Conservation (phyloP, 2,888 invertebrate genomes). For the Drosophila formosana region DNA sequence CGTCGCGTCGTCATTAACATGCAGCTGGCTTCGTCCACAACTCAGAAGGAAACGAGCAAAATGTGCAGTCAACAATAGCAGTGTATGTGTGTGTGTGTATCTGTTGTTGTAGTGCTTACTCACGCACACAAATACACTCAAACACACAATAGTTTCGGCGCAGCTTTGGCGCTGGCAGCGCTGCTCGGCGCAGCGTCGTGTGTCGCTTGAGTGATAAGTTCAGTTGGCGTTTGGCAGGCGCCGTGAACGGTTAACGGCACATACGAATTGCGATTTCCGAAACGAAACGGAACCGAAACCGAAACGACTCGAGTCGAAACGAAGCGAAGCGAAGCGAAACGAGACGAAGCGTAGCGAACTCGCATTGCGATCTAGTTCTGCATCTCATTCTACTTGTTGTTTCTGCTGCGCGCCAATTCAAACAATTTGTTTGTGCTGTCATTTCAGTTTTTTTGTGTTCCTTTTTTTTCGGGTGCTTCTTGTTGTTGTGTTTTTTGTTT, state of each 20-base stretch:
- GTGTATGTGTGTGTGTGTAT: constrained; percentile 20
- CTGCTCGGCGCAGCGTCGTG: constrained; percentile 51
- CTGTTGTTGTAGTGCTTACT: constrained; percentile 43
- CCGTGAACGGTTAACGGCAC: constrained; percentile 64
- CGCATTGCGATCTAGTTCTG: constrained; percentile 37
- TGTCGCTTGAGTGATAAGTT: constrained; percentile 66
- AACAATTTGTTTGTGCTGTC: constrained; percentile 33
- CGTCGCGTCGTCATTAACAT: constrained; percentile 63
- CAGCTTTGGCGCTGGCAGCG: constrained; percentile 38
- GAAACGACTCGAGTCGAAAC: not conserved
- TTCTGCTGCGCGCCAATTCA: constrained; percentile 45
- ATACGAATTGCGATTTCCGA: constrained; percentile 16
- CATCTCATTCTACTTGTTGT: constrained; percentile 15
- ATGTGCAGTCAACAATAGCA: constrained; percentile 64
- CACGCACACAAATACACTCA: constrained; percentile 20
- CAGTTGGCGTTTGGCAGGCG: constrained; percentile 75
- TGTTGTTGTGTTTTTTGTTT: constrained; percentile 24
- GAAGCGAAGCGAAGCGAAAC: not conserved
- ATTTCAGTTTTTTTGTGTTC: constrained; percentile 19
- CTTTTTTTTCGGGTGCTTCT: constrained; percentile 7
- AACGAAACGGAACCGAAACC: not conserved
- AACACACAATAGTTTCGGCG: constrained; percentile 38
- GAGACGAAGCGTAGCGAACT: constrained; percentile 4
- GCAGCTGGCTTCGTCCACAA: constrained; percentile 40
- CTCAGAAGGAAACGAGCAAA: constrained; percentile 39